A percentile compares a stretch with the other conserved stretches of the same genome.
phyloP scores from a whole-genome alignment of 2,797 vertebrate genomes.

The Channallabes apus region DNA sequence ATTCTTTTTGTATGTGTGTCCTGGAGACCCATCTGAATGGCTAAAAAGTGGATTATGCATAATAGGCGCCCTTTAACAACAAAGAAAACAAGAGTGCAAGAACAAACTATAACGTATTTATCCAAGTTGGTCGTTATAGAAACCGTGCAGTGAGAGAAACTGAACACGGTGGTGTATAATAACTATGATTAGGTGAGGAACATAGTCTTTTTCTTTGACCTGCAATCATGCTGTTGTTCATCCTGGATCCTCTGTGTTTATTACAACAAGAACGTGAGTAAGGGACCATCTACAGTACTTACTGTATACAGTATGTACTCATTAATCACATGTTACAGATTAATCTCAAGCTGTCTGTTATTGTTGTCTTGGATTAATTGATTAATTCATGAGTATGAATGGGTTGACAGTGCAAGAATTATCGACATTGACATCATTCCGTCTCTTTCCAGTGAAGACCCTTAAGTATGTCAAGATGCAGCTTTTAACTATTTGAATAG shows the following conservation, averaged over 20 bases:
- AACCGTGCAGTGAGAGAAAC: background rate
- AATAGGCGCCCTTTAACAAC: background rate
- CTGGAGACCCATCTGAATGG: no score
- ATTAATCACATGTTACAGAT: background rate
- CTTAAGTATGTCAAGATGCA: background rate
- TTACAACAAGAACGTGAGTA: background rate
- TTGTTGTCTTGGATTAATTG: background rate
- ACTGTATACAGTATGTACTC: background rate
- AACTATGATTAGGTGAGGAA: slow-evolving; percentile 12
- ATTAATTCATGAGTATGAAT: no score
- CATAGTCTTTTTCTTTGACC: background rate
- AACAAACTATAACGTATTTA: background rate
- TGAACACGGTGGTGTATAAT: background rate
- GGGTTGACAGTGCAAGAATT: no score
- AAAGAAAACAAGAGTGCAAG: background rate
- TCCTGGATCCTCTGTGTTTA: background rate
- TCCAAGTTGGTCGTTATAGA: slow-evolving; percentile 12
- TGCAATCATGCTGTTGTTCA: background rate
- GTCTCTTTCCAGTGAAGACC: background rate
- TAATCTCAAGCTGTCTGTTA: no score
- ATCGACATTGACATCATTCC: no score
- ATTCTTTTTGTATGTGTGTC: no score
- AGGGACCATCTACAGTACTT: no score
- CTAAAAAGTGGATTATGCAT: no score
- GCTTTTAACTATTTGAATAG: background rate